A percentile compares a stretch with the other conserved stretches of the same genome.
Conservation (phyloP, 2,113 vertebrate genomes). For the Echinops telfairi region DNA sequence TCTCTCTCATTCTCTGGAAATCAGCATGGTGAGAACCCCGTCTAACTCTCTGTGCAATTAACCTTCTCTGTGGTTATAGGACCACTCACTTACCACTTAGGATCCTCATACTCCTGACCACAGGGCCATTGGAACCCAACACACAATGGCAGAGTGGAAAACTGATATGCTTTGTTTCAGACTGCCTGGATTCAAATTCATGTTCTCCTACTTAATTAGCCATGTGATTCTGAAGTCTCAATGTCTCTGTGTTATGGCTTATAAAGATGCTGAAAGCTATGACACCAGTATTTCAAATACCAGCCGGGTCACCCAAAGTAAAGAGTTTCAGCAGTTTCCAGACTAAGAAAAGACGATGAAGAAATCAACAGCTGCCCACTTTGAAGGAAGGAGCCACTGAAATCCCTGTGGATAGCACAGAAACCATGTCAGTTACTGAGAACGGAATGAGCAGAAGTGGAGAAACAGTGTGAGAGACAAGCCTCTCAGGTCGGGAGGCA, state of each 20-base stretch:
- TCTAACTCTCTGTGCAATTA: neutral
- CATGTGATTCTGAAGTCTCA: neutral
- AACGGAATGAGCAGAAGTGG: too few relatives aligned
- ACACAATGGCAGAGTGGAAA: neutral
- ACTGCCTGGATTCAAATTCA: neutral
- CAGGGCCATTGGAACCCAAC: neutral
- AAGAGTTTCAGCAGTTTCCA: too few relatives aligned
- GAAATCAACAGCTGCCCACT: too few relatives aligned
- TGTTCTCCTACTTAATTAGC: neutral
- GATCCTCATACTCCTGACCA: neutral
- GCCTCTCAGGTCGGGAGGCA: too few relatives aligned
- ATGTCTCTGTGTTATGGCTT: neutral
- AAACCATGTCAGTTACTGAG: too few relatives aligned
- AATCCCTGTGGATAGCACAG: too few relatives aligned
- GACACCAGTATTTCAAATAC: too few relatives aligned
- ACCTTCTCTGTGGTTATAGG: neutral
- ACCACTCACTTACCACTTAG: neutral
- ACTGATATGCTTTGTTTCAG: neutral
- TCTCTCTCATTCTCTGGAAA: neutral
- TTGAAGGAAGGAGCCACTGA: too few relatives aligned
- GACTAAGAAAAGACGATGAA: too few relatives aligned
- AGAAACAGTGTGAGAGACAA: too few relatives aligned
- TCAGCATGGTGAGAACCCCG: neutral
- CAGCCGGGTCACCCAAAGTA: too few relatives aligned
- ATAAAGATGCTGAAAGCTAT: neutral